phyloP scores from a whole-genome alignment of 2,113 vertebrate species.

The Blennius ocellaris region DNA sequence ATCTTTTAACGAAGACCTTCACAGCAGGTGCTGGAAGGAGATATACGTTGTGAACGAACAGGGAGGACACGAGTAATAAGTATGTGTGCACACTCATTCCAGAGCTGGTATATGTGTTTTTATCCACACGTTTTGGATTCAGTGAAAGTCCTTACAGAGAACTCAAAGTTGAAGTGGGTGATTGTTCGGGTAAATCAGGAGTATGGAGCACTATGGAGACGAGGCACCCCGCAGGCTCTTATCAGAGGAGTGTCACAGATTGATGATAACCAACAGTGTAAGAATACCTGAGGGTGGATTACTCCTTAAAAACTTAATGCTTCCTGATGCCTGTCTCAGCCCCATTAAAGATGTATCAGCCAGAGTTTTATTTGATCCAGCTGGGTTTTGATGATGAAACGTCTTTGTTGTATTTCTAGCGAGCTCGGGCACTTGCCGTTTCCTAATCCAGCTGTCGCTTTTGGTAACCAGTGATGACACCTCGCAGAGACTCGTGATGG shows the following conservation, averaged over 20 bases:
- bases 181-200: constrained; percentile 10
- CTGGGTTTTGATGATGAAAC: constrained; percentile 72
- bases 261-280: constrained; percentile 48
- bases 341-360: constrained; percentile 64
- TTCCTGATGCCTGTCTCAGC: constrained; percentile 44
- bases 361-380: constrained; percentile 58
- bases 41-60: constrained; percentile 1
- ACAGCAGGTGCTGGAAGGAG: not conserved
- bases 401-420: constrained; percentile 58
- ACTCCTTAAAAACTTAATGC: constrained; percentile 58
- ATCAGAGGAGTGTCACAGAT: constrained; percentile 27
- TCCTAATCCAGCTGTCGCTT: constrained; percentile 54
- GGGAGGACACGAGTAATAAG: not conserved
- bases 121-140: constrained; percentile 6
- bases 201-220: not conserved
- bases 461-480: constrained; percentile 34
- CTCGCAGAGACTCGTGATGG: constrained; percentile 15
- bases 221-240: constrained; percentile 1
- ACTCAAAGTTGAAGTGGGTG: constrained; percentile 9
- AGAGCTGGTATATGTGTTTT: constrained; percentile 4
- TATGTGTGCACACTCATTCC: constrained; percentile 10
- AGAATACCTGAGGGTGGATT: constrained; percentile 46
- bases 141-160: not conserved
- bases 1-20: not conserved
- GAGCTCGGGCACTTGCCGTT: constrained; percentile 20